Conservation (phyloP, 2,797 vertebrate species). For the Petrocephalus sullivani region DNA sequence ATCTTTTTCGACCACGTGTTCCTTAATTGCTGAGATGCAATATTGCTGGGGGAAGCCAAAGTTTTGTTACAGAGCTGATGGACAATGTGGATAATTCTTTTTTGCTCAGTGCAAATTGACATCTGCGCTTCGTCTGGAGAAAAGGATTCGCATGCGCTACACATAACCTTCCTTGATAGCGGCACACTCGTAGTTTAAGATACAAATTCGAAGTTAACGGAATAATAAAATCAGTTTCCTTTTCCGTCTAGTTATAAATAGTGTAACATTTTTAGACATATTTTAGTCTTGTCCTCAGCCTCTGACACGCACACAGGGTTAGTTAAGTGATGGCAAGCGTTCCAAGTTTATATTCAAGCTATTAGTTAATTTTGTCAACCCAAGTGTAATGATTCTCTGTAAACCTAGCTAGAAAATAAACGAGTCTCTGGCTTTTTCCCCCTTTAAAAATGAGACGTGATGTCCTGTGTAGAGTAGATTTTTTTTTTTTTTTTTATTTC, state of each 20-base stretch:
- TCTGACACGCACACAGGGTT: constrained; percentile 3
- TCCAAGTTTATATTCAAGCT: not conserved
- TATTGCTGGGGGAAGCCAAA: not conserved
- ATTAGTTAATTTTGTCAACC: constrained; percentile 1
- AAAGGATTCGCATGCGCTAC: constrained; percentile 12
- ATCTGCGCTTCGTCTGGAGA: not conserved
- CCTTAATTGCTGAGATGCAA: constrained; percentile 10
- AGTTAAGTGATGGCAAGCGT: not conserved
- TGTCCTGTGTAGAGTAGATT: not conserved
- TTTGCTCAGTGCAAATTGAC: not conserved
- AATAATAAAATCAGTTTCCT: not conserved
- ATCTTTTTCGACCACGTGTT: not conserved
- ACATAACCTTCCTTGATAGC: constrained; percentile 12
- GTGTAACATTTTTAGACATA: constrained; percentile 1
- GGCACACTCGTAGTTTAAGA: not conserved
- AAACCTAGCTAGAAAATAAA: not conserved
- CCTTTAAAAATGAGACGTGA: not conserved
- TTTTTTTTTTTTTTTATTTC: not conserved
- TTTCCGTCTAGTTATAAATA: not conserved
- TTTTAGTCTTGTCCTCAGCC: constrained; percentile 3
- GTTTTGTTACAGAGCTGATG: not conserved
- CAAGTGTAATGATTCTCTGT: not conserved
- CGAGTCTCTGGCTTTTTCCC: not conserved
- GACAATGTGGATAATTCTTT: not conserved
- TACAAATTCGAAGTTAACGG: not conserved